phyloP scores from a whole-genome alignment of 2,113 vertebrate species.

The Dipodomys merriami region DNA sequence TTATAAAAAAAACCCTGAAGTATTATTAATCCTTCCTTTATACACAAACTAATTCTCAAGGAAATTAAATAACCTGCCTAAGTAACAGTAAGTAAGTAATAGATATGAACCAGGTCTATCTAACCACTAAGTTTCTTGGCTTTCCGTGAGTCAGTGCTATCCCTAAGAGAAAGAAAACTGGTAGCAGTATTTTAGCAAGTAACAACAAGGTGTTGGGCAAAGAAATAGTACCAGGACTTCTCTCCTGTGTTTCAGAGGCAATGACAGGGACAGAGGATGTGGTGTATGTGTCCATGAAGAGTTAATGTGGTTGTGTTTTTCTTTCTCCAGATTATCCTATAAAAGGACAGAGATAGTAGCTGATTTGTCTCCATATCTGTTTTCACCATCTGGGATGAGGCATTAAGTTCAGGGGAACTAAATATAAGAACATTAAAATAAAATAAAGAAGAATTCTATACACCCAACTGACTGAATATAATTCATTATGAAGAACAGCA shows the following conservation, averaged over 20 bases:
- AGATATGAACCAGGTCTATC: not conserved
- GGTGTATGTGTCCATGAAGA: not conserved
- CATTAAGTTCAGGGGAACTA: not conserved
- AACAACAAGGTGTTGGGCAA: not conserved
- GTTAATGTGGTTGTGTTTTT: not conserved
- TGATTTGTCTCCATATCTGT: not conserved
- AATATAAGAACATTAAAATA: not conserved
- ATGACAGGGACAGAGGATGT: not conserved
- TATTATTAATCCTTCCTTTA: not conserved
- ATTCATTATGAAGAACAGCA: slow-evolving; percentile 22
- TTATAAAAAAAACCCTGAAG: not conserved
- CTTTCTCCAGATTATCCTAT: not conserved
- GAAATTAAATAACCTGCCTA: not conserved
- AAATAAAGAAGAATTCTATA: not conserved
- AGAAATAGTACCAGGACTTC: not conserved
- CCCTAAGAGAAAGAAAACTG: not conserved
- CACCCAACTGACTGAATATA: not conserved
- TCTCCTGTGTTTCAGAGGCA: not conserved
- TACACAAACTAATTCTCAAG: accelerated
- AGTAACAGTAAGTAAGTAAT: not conserved
- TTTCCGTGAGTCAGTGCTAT: not conserved
- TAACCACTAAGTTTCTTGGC: not conserved
- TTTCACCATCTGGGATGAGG: not conserved
- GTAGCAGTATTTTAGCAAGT: not conserved
- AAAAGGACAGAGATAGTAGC: not conserved